Evolutionary conservation across 23 tunicate species (phyloP).

Genomic region (Phallusia fumigata): DNA sequence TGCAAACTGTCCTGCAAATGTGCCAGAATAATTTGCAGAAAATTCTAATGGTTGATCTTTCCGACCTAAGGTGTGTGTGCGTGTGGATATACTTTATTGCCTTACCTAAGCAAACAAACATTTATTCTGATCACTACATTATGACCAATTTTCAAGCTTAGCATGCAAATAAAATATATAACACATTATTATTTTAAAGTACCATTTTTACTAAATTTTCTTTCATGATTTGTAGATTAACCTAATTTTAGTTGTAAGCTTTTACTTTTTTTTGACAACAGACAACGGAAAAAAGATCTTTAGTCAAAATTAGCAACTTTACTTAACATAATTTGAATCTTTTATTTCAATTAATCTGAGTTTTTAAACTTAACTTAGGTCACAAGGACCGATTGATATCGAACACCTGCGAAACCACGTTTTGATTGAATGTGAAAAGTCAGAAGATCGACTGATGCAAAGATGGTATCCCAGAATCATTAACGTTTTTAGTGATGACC

Average conservation of each 20-base stretch:
- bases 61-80: slow-evolving; percentile 57
- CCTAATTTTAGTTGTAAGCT: no score
- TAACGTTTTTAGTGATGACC: slow-evolving; percentile 73
- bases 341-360: not conserved
- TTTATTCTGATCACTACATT: no score
- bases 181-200: no score
- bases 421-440: slow-evolving; percentile 61
- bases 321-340: not conserved
- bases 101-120: not conserved
- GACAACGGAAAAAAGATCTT: no score
- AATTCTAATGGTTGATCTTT: slow-evolving; percentile 49
- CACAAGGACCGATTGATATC: slow-evolving; percentile 73
- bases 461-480: slow-evolving; percentile 92
- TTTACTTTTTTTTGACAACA: no score
- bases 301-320: no score
- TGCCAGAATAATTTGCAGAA: slow-evolving; percentile 70
- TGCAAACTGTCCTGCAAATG: slow-evolving; percentile 90
- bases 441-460: slow-evolving; percentile 85
- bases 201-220: no score
- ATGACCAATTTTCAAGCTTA: no score
- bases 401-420: slow-evolving; percentile 70
- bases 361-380: slow-evolving; percentile 10
- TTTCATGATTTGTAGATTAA: no score
- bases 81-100: no score
- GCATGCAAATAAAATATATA: no score